Percentiles rank a stretch among this genome's conserved stretches.
These are phyloP conservation scores for Diorhabda sublineata DNA, from an alignment of 1,140 invertebrate species.

Conservation along the genomic window DNA sequence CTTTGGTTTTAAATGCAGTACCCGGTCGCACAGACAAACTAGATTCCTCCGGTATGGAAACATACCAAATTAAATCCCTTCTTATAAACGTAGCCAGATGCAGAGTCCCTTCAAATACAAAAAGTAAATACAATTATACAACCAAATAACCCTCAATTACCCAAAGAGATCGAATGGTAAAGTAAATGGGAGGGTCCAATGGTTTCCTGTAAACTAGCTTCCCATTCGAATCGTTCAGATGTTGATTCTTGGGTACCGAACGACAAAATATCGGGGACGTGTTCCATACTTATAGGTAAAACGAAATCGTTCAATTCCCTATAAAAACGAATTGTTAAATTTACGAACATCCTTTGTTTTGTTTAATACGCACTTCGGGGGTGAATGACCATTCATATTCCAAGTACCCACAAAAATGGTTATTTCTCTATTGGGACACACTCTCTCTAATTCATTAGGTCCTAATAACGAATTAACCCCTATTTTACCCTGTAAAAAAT, in stretches of 20 bases:
- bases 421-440: constrained; percentile 79
- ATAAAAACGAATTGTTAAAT: constrained; percentile 16
- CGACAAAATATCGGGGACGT: constrained; percentile 85
- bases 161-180: constrained; percentile 71
- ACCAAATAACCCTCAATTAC: constrained; percentile 35
- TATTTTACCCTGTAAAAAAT: constrained; percentile 73
- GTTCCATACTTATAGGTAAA: constrained; percentile 74
- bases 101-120: constrained; percentile 63
- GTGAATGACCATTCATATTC: constrained; percentile 91
- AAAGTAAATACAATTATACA: neutral
- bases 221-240: constrained; percentile 83
- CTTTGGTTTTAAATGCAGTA: constrained; percentile 87
- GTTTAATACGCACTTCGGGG: constrained; percentile 54
- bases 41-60: constrained; percentile 83
- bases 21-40: constrained; percentile 81
- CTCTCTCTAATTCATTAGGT: constrained; percentile 75
- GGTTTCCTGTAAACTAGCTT: constrained; percentile 84
- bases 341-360: neutral
- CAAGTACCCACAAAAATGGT: constrained; percentile 89
- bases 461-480: constrained; percentile 77
- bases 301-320: constrained; percentile 84
- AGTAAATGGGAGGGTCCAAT: constrained; percentile 86
- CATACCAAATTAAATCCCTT: constrained; percentile 91
- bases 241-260: constrained; percentile 91
- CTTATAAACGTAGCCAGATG: constrained; percentile 82